These are phyloP conservation scores for Euphysa ruthae DNA, from an alignment of 30 jellyfish, hydroid and myxozoan species.

Conservation along the genomic window DNA sequence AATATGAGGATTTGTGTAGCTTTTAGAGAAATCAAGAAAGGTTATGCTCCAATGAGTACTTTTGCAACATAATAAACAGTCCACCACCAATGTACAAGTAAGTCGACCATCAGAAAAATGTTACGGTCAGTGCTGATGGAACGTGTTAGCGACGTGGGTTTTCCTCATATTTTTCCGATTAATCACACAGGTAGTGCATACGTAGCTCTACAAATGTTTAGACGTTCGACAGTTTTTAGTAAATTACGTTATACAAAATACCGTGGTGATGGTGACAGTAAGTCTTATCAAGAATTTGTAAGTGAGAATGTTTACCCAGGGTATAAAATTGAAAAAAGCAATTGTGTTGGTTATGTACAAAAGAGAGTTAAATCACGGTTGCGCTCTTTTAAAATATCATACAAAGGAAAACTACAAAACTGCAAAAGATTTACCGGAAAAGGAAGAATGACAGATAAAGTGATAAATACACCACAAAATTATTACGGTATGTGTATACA, in stretches of 20 bases:
- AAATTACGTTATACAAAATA: no score
- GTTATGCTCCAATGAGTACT: constrained; percentile 4
- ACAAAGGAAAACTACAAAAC: constrained; percentile 14
- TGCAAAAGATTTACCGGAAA: constrained; percentile 19
- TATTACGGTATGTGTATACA: no score
- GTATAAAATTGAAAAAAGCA: background rate
- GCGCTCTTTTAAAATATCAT: background rate
- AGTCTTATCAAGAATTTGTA: no score
- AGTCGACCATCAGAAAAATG: background rate
- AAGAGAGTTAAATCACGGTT: background rate
- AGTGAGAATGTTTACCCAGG: no score
- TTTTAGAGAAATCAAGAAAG: background rate
- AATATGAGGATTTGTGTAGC: background rate
- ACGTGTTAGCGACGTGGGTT: constrained; percentile 41
- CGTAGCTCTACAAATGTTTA: constrained; percentile 35
- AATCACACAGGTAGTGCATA: constrained; percentile 32
- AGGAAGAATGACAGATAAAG: no score
- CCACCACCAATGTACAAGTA: background rate
- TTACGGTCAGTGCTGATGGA: constrained; percentile 21
- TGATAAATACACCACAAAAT: no score
- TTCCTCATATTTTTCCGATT: constrained; percentile 19
- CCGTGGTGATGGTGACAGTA: no score
- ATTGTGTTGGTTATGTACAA: background rate
- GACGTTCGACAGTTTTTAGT: no score
- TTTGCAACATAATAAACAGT: constrained; percentile 16